These are phyloP conservation scores for Cheilosia impressa DNA, from an alignment of 2,888 invertebrate species.

Conservation along the genomic window DNA sequence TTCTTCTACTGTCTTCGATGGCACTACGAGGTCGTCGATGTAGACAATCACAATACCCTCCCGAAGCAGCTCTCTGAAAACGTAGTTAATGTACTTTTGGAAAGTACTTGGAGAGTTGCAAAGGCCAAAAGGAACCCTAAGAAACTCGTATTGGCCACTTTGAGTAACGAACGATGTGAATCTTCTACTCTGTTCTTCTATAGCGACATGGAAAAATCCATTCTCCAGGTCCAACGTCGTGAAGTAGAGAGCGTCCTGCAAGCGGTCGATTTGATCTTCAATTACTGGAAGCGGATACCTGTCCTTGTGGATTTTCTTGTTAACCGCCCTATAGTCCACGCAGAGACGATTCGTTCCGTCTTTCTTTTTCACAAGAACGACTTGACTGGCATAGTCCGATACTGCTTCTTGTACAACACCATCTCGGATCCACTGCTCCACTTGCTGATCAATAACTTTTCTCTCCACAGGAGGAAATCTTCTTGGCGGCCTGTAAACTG, in stretches of 20 bases:
- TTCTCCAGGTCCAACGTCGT: conserved; percentile 57
- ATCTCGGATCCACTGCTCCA: conserved; percentile 31
- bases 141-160: conserved; percentile 77
- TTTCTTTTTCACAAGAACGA: conserved; percentile 68
- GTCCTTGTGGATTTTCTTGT: too few relatives aligned
- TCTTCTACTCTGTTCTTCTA: conserved; percentile 73
- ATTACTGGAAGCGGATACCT: too few relatives aligned
- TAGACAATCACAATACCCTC: conserved; percentile 35
- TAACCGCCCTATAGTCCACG: too few relatives aligned
- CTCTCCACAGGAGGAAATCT: conserved; percentile 43
- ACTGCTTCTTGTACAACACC: conserved; percentile 18
- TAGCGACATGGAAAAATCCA: conserved; percentile 48
- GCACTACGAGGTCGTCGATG: conserved; percentile 50
- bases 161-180: conserved; percentile 78
- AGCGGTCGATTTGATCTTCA: conserved; percentile 35
- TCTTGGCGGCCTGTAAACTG: conserved; percentile 40
- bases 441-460: conserved; percentile 32
- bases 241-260: conserved; percentile 42
- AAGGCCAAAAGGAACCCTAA: too few relatives aligned
- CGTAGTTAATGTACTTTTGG: conserved; percentile 71
- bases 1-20: conserved; percentile 2
- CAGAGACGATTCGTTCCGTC: too few relatives aligned
- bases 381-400: conserved; percentile 76
- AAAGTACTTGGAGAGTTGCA: too few relatives aligned
- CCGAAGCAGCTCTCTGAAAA: conserved; percentile 22